Conservation (phyloP, 1,140 invertebrate species). For the Microplitis mediator region DNA sequence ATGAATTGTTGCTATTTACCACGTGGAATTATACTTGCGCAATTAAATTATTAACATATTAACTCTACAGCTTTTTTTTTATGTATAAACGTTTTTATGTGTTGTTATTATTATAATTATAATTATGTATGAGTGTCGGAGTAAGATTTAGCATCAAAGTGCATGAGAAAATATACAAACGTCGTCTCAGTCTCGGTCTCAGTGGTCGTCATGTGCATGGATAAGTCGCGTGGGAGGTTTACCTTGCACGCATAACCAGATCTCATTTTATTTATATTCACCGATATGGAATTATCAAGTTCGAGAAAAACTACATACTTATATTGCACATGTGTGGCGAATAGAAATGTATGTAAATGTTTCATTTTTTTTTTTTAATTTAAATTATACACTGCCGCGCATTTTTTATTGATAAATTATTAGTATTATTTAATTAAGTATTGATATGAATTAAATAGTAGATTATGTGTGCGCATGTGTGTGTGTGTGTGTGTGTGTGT, state of each 20-base stretch:
- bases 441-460: too few species aligned
- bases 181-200: not conserved
- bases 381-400: too few species aligned
- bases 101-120: not conserved
- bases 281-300: conserved; percentile 17
- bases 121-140: not conserved
- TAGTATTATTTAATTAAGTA: too few species aligned
- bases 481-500: too few species aligned
- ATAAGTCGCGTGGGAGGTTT: conserved; percentile 30
- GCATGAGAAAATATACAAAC: not conserved
- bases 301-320: not conserved
- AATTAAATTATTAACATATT: conserved; percentile 28
- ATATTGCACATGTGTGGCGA: too few species aligned
- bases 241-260: conserved; percentile 29
- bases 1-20: conserved; percentile 1
- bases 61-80: not conserved
- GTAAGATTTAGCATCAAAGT: not conserved
- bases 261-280: conserved; percentile 26
- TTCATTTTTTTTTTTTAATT: too few species aligned
- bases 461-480: too few species aligned
- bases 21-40: conserved; percentile 16
- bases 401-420: too few species aligned
- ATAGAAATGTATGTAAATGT: too few species aligned
- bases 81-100: not conserved
- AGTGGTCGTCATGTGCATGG: conserved; percentile 14